These are phyloP conservation scores for Xyliphius kryptos DNA, from an alignment of 2,113 vertebrate genomes.

Conservation along the genomic window DNA sequence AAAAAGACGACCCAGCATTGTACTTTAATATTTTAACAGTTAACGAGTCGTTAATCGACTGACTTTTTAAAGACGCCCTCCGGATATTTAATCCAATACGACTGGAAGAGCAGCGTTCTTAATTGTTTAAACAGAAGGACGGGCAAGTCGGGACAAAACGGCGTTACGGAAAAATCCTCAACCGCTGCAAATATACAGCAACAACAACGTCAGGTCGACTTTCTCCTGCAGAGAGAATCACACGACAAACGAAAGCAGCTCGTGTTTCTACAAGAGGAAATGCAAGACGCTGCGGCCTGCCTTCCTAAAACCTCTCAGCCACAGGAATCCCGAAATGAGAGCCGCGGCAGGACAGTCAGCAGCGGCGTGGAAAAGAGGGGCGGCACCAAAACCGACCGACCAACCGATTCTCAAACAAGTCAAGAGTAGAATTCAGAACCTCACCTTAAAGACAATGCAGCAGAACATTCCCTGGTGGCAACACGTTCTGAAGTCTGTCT, in stretches of 20 bases:
- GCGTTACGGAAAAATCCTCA: neutral
- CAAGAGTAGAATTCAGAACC: too few relatives aligned
- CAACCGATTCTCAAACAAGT: too few relatives aligned
- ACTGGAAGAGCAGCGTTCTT: neutral
- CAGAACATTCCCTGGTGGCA: too few relatives aligned
- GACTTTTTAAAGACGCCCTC: too few relatives aligned
- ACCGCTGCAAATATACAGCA: constrained; percentile 4
- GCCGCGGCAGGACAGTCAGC: constrained; percentile 14
- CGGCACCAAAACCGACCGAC: too few relatives aligned
- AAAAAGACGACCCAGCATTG: too few relatives aligned
- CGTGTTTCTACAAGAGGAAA: constrained; percentile 25
- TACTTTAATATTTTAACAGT: too few relatives aligned
- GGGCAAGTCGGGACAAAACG: neutral
- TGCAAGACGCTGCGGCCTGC: constrained; percentile 14
- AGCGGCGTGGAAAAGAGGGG: too few relatives aligned
- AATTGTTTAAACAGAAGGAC: neutral
- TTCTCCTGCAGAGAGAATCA: constrained; percentile 2
- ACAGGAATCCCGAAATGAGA: constrained; percentile 19
- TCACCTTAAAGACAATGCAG: too few relatives aligned
- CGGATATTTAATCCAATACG: too few relatives aligned
- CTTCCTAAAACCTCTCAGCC: constrained; percentile 21
- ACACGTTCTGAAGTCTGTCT: too few relatives aligned
- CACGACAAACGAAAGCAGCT: neutral
- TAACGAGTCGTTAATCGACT: too few relatives aligned
- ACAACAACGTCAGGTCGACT: neutral